phyloP scores from a whole-genome alignment of 2,888 invertebrate genomes.

The Leptopterna dolabrata region DNA sequence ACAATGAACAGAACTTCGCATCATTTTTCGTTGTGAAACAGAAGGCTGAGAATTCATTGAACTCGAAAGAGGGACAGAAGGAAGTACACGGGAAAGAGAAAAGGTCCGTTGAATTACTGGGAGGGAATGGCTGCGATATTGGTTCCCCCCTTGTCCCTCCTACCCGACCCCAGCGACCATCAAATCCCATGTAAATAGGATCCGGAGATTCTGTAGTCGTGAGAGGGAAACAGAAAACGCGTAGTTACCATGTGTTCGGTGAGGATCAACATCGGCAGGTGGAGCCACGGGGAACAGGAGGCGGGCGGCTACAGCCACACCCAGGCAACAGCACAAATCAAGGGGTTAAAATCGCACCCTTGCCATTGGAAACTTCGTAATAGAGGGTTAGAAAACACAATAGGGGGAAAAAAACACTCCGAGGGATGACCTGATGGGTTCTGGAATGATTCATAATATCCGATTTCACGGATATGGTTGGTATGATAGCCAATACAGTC shows the following conservation, averaged over 20 bases:
- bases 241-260: background rate
- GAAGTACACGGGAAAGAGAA: background rate
- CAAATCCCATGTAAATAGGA: slow-evolving; percentile 39
- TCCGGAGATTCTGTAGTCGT: background rate
- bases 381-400: background rate
- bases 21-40: background rate
- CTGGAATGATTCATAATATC: background rate
- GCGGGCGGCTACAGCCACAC: background rate
- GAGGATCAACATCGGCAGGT: background rate
- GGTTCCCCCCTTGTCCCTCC: background rate
- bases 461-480: background rate
- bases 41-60: background rate
- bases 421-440: background rate
- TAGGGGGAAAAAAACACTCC: background rate
- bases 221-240: background rate
- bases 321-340: background rate
- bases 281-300: background rate
- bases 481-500: background rate
- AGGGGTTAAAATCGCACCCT: background rate
- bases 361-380: background rate
- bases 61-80: background rate
- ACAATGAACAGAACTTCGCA: too few relatives aligned
- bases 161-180: background rate
- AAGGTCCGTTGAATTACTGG: background rate
- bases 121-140: background rate